Evolutionary conservation across 2,797 vertebrate genomes (phyloP).

Genomic region (Lycodopsis pacificus): DNA sequence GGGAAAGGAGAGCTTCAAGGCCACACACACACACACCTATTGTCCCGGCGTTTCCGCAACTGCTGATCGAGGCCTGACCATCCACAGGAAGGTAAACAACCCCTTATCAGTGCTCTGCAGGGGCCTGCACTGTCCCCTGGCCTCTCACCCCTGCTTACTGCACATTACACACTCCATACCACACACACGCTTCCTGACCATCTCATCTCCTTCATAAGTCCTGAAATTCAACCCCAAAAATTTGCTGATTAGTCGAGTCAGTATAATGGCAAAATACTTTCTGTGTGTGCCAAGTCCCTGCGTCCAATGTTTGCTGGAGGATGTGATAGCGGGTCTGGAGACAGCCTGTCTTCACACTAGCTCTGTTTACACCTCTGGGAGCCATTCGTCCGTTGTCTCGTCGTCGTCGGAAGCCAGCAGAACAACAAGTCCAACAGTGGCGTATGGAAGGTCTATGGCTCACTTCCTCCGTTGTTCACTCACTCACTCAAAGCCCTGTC

Average conservation of each 20-base stretch:
- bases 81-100: constrained; percentile 95
- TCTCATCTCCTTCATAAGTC: constrained; percentile 64
- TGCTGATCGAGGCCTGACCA: constrained; percentile 86
- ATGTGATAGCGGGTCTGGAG: constrained; percentile 79
- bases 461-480: constrained; percentile 45
- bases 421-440: constrained; percentile 67
- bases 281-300: constrained; percentile 48
- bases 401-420: constrained; percentile 71
- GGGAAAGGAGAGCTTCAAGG: constrained; percentile 74
- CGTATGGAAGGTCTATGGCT: constrained; percentile 56
- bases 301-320: constrained; percentile 55
- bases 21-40: constrained; percentile 84
- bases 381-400: constrained; percentile 78
- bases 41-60: constrained; percentile 89
- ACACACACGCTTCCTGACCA: constrained; percentile 64
- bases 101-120: constrained; percentile 91
- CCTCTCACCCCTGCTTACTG: constrained; percentile 78
- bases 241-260: constrained; percentile 73
- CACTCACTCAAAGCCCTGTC: constrained; percentile 33
- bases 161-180: constrained; percentile 66
- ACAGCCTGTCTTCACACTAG: constrained; percentile 81
- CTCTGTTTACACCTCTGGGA: constrained; percentile 84
- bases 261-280: constrained; percentile 53
- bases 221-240: constrained; percentile 50
- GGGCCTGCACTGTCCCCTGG: constrained; percentile 87